Conservation (phyloP, 2,888 invertebrate genomes). For the Drosophila cognata region DNA sequence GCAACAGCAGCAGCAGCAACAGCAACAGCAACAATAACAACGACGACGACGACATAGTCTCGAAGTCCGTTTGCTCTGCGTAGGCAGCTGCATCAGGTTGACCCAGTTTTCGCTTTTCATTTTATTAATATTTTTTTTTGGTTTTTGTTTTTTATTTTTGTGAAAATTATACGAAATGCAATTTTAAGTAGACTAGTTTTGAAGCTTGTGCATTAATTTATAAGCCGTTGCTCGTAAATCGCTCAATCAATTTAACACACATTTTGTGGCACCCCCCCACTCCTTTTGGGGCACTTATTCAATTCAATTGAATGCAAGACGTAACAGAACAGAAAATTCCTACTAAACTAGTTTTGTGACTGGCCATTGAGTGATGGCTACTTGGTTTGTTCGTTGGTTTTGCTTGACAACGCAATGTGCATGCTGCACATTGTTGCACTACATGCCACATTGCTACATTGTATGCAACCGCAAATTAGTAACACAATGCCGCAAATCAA, state of each 20-base stretch:
- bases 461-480: conserved; percentile 44
- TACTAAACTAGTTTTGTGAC: conserved; percentile 73
- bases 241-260: conserved; percentile 74
- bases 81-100: conserved; percentile 77
- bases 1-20: conserved; percentile 15
- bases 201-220: conserved; percentile 53
- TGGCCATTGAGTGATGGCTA: conserved; percentile 25
- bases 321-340: conserved; percentile 64
- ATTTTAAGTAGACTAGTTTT: conserved; percentile 63
- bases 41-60: conserved; percentile 26
- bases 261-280: conserved; percentile 35
- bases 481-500: conserved; percentile 57
- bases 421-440: conserved; percentile 50
- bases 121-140: conserved; percentile 28
- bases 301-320: conserved; percentile 71
- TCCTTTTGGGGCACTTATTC: conserved; percentile 58
- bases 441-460: conserved; percentile 18
- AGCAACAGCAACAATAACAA: conserved; percentile 35
- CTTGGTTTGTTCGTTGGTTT: not conserved
- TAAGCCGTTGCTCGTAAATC: conserved; percentile 42
- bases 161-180: conserved; percentile 72
- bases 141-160: conserved; percentile 35
- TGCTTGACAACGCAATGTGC: conserved; percentile 41
- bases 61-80: conserved; percentile 60
- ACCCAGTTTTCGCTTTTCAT: conserved; percentile 78